Base-by-base conservation (phyloP, 2,888 invertebrate species). In the Chrysina gloriosa region DNA sequence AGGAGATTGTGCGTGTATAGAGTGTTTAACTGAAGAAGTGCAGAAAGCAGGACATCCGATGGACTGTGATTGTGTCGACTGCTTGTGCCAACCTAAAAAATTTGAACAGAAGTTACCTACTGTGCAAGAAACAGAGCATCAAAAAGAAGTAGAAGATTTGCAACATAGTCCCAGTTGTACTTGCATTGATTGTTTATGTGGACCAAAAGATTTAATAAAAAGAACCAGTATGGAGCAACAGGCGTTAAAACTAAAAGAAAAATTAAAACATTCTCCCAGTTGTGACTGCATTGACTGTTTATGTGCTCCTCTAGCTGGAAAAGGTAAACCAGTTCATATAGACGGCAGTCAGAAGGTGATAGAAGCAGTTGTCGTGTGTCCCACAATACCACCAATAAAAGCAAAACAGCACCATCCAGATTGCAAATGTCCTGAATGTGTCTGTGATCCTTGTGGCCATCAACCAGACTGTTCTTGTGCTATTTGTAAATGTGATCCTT, bases 21-120 rank as follows among this genome's bases (percentile, higher is more conserved):
- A 67, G 16, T 69, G 70, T 39, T 9, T 69, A 14, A 42, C 58
- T 6, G 52, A 52, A 39, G 69, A 64, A 52, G 36, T 25, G 16
- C 47, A 61, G 39, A 58, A 58, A 34, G 45, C 11, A 45, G 45
- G 45, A 36, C 71, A 72, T 54, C 70, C 73, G 2, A 56, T 69
- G 2, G 71, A 69, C 31, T 73, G 73, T 48, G 70, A 71, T 14
- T 73, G 73, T 36, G 39, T 72, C n/a, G 69, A 69, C 11, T 73
- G 73, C 27, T 47, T 72, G 7, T 73, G 72, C 21, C 67, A 68
- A 9, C 72, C 72, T 27, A 56, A 34, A n/a, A 61, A 48, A 50
- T 67, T 67, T 36, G 48, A 48, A 1, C 42, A 47, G 25, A 45
- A 23, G 27, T 45, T 66, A 11, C 34, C 56, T 3, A 27, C 16